A percentile compares a stretch with the other conserved stretches of the same genome.
phyloP scores from a whole-genome alignment of 2,797 vertebrate genomes.

The Poeciliopsis presidionis region DNA sequence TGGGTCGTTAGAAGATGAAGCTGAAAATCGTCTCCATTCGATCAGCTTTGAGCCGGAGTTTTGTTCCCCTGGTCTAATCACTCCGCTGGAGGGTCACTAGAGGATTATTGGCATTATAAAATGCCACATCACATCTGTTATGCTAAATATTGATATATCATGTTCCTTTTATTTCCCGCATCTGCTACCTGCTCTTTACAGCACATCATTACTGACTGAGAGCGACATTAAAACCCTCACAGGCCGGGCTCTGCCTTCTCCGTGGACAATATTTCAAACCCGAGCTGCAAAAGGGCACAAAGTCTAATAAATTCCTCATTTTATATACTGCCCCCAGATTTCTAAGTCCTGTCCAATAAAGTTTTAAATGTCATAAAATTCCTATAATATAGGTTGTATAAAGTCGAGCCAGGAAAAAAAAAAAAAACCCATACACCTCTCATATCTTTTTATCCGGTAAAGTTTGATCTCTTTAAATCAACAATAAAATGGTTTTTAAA shows the following conservation, averaged over 20 bases:
- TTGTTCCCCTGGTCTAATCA: conserved; percentile 47
- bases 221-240: conserved; percentile 54
- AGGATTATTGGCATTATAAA: conserved; percentile 77
- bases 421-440: conserved; percentile 77
- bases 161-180: conserved; percentile 69
- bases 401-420: conserved; percentile 87
- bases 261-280: conserved; percentile 83
- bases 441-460: conserved; percentile 96
- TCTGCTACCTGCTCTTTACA: conserved; percentile 71
- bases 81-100: conserved; percentile 57
- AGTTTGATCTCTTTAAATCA: conserved; percentile 98
- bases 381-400: conserved; percentile 91
- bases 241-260: conserved; percentile 75
- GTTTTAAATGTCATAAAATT: conserved; percentile 98
- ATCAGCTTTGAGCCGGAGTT: conserved; percentile 10
- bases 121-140: conserved; percentile 72
- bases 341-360: conserved; percentile 98
- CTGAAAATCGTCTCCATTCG: conserved; percentile 17
- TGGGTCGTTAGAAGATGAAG: conserved; percentile 36
- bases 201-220: conserved; percentile 59
- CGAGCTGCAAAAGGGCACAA: conserved; percentile 87
- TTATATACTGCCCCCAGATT: conserved; percentile 97
- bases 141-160: conserved; percentile 76
- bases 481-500: conserved; percentile 96
- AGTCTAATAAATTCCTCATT: conserved; percentile 95